phyloP scores from a whole-genome alignment of 2,113 vertebrate genomes.

The Hemicordylus capensis region DNA sequence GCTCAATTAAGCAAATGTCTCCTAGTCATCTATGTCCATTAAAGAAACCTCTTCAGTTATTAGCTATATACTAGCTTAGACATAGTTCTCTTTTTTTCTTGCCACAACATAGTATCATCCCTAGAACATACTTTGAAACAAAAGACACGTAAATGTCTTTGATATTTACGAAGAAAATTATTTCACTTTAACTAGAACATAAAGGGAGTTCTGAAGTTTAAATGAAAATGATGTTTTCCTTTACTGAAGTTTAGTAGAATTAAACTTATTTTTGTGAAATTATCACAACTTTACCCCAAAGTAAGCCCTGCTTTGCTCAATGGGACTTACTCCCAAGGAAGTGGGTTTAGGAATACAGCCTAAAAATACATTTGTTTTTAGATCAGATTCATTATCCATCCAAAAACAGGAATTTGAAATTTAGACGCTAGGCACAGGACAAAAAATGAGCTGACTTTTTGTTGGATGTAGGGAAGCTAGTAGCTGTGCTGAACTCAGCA shows the following conservation, averaged over 20 bases:
- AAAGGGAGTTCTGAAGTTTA: background rate
- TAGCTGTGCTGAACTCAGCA: background rate
- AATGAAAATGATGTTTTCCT: background rate
- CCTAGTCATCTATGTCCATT: background rate
- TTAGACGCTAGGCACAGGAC: background rate
- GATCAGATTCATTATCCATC: background rate
- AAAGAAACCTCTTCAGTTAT: background rate
- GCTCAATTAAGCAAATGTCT: background rate
- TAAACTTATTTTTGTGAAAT: background rate
- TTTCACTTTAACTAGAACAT: background rate
- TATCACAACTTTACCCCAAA: background rate
- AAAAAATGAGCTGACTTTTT: background rate
- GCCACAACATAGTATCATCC: background rate
- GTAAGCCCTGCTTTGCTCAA: too few relatives aligned
- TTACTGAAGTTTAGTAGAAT: background rate
- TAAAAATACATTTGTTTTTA: slow-evolving; percentile 3
- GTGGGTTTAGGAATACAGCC: too few relatives aligned
- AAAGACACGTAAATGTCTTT: background rate
- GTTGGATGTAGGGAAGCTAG: background rate
- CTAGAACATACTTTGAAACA: background rate
- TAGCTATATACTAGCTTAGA: too few relatives aligned
- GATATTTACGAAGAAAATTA: background rate
- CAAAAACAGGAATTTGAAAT: background rate
- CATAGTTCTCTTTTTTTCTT: background rate
- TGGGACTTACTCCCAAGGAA: too few relatives aligned